These are phyloP conservation scores for Leptopilina drosophilae DNA, from an alignment of 2,888 invertebrate genomes.

Conservation along the genomic window DNA sequence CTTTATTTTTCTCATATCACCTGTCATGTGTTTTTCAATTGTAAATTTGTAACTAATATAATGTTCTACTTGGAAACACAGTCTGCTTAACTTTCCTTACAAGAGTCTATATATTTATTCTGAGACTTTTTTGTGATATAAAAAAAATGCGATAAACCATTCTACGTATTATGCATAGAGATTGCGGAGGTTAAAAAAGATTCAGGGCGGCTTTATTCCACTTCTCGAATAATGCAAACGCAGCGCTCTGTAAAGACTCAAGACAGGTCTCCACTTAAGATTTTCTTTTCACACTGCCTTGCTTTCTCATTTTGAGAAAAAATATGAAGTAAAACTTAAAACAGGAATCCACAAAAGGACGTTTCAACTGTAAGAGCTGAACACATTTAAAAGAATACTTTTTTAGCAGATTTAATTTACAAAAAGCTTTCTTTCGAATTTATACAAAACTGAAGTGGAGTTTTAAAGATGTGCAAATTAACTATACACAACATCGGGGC, in stretches of 20 bases:
- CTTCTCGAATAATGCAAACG: conserved; percentile 26
- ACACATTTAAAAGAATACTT: background rate
- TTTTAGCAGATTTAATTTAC: background rate
- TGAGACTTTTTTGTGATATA: background rate
- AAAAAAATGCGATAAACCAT: background rate
- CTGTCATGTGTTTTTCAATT: background rate
- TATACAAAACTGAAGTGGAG: background rate
- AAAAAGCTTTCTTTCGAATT: background rate
- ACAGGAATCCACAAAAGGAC: background rate
- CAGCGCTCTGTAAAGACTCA: conserved; percentile 5
- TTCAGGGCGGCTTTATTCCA: background rate
- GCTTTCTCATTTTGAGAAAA: conserved; percentile 9
- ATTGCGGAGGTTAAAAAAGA: background rate
- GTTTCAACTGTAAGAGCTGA: background rate
- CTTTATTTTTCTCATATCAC: background rate
- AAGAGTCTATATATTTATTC: background rate
- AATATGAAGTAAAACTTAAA: conserved; percentile 24
- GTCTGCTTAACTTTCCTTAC: background rate
- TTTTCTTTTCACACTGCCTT: background rate
- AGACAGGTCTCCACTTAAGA: conserved; percentile 4
- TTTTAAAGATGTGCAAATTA: background rate
- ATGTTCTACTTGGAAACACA: background rate
- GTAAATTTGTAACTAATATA: background rate
- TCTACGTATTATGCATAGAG: background rate
- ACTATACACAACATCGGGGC: background rate